A percentile compares a stretch with the other conserved stretches of the same genome.
Conservation (phyloP, 2,888 invertebrate species). For the Eupithecia pulchellata region DNA sequence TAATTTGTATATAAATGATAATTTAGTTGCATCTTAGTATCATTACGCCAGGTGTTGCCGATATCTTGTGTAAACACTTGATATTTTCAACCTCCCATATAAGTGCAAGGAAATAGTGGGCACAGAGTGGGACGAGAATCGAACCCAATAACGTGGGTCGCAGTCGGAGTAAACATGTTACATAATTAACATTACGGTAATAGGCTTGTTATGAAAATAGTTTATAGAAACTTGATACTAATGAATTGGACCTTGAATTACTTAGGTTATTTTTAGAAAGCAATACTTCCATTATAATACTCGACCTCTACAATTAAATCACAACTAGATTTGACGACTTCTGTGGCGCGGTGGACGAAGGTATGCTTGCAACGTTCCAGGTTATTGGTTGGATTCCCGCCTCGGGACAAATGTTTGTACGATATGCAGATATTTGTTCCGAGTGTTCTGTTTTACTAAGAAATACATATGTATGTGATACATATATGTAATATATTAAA, state of each 20-base stretch:
- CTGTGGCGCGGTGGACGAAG: too few relatives aligned
- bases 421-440: too few relatives aligned
- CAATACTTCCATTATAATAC: not conserved
- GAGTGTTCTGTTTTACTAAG: too few relatives aligned
- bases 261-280: not conserved
- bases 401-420: too few relatives aligned
- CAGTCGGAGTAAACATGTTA: constrained; percentile 59
- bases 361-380: too few relatives aligned
- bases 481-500: too few relatives aligned
- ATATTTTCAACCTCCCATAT: constrained; percentile 60
- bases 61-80: constrained; percentile 49
- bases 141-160: constrained; percentile 64
- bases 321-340: not conserved
- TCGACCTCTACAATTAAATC: not conserved
- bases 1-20: not conserved
- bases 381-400: too few relatives aligned
- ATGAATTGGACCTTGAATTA: not conserved
- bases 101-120: constrained; percentile 64
- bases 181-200: constrained; percentile 60
- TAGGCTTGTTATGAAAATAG: constrained; percentile 40
- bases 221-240: constrained; percentile 28
- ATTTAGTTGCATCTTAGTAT: not conserved
- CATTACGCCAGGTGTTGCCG: constrained; percentile 22
- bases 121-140: constrained; percentile 58
- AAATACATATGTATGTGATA: too few relatives aligned